Conservation (phyloP, 2,113 vertebrate genomes). For the Zosterops hypoxanthus region DNA sequence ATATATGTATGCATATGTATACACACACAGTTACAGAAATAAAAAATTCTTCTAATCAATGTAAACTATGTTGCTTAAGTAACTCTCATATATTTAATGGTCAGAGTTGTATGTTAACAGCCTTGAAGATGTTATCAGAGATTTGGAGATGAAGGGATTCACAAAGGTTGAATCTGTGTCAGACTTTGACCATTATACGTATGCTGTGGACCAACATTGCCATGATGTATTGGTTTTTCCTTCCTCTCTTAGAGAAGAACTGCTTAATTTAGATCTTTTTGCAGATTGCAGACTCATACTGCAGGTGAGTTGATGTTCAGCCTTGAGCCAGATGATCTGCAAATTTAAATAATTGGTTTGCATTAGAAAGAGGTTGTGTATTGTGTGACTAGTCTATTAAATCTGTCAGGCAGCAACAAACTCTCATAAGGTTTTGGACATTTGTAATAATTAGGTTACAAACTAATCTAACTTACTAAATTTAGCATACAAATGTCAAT, state of each 20-base stretch:
- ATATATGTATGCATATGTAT: no score
- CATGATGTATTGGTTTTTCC: conserved; percentile 85
- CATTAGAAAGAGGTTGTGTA: background rate
- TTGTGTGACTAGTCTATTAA: background rate
- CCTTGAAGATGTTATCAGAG: conserved; percentile 77
- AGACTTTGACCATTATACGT: conserved; percentile 72
- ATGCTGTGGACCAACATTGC: conserved; percentile 86
- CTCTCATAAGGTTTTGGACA: background rate
- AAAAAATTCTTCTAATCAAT: background rate
- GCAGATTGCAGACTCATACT: conserved; percentile 82
- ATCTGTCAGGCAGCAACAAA: background rate
- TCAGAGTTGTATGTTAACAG: conserved; percentile 70
- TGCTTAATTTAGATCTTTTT: conserved; percentile 78
- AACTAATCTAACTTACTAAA: background rate
- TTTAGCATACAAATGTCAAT: background rate
- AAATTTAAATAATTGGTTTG: background rate
- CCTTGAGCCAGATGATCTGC: background rate
- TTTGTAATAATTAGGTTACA: background rate
- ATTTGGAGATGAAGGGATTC: conserved; percentile 80
- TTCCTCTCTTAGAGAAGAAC: conserved; percentile 77
- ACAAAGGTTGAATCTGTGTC: conserved; percentile 75
- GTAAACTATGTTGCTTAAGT: background rate
- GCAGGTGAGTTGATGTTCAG: conserved; percentile 79
- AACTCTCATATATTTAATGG: background rate
- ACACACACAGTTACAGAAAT: background rate